These are phyloP conservation scores for Poeciliopsis turneri DNA, from an alignment of 2,797 vertebrate species.

Conservation along the genomic window DNA sequence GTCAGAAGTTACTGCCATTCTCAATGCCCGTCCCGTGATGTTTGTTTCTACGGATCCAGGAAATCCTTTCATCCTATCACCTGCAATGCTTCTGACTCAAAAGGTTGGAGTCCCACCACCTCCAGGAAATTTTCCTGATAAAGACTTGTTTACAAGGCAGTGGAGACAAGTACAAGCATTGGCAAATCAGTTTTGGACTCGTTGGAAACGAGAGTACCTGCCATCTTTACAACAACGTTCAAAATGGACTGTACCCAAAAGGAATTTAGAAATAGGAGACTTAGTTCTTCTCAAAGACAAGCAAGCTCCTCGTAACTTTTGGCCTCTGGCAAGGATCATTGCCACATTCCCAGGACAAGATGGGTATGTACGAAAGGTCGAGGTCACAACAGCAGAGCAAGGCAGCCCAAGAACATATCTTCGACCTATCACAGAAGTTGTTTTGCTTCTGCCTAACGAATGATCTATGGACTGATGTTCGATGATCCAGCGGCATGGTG, in stretches of 20 bases:
- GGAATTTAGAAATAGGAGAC: neutral
- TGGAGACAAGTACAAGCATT: neutral
- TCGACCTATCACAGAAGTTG: neutral
- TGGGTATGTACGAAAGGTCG: neutral
- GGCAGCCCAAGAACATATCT: neutral
- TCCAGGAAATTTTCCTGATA: neutral
- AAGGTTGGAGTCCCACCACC: too few relatives aligned
- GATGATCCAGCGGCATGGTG: neutral
- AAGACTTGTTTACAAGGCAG: neutral
- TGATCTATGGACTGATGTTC: neutral
- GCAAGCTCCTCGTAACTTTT: neutral
- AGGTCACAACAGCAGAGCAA: neutral
- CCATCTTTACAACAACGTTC: neutral
- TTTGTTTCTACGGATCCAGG: too few relatives aligned
- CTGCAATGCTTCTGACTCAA: too few relatives aligned
- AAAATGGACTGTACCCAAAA: conserved; percentile 4
- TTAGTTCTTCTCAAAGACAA: neutral
- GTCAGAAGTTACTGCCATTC: too few relatives aligned
- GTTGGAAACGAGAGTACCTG: neutral
- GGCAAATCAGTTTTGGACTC: neutral
- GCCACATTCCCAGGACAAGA: neutral
- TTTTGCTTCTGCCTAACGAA: neutral
- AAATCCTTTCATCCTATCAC: too few relatives aligned
- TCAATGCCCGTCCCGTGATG: too few relatives aligned
- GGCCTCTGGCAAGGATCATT: neutral